Evolutionary conservation across 2,888 invertebrate genomes (phyloP).

Genomic region (Tetranychus truncatus): DNA sequence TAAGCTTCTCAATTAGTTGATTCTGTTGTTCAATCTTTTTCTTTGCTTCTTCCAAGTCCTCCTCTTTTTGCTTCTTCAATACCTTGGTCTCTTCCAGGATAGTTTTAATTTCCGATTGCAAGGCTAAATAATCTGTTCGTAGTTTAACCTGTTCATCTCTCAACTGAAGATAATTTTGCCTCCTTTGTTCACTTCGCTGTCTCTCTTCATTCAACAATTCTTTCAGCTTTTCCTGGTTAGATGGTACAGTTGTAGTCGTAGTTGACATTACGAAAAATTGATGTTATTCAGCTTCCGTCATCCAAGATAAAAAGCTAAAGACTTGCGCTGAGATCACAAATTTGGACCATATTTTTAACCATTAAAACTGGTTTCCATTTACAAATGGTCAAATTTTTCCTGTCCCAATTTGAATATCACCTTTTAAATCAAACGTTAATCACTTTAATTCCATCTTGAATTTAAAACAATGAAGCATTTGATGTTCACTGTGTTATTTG

Average conservation of each 20-base stretch:
- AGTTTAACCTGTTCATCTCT: slow-evolving; percentile 20
- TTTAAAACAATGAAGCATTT: too few relatives aligned
- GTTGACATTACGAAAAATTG: background rate
- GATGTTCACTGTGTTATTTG: too few relatives aligned
- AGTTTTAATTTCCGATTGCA: slow-evolving; percentile 19
- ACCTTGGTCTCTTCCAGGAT: slow-evolving; percentile 17
- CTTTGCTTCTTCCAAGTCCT: slow-evolving; percentile 13
- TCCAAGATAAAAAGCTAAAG: too few relatives aligned
- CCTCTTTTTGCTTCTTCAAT: slow-evolving; percentile 19
- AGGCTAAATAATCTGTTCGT: slow-evolving; percentile 17
- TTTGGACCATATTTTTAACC: too few relatives aligned
- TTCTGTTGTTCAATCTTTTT: slow-evolving; percentile 13
- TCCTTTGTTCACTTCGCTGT: slow-evolving; percentile 19
- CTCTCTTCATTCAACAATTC: slow-evolving; percentile 18
- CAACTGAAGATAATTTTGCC: slow-evolving; percentile 17
- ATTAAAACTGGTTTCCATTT: too few relatives aligned
- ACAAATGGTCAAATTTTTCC: too few relatives aligned
- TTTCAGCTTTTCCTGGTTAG: slow-evolving; percentile 17
- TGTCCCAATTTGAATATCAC: too few relatives aligned
- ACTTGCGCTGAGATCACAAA: too few relatives aligned
- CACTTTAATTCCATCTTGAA: too few relatives aligned
- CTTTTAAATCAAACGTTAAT: too few relatives aligned
- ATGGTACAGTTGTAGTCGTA: background rate
- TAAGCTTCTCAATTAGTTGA: background rate
- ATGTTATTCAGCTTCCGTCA: too few relatives aligned